Evolutionary conservation across 2,797 vertebrate species (phyloP), one percentile per base, ranked within the genome.

Genomic region (Clamator glandarius): DNA sequence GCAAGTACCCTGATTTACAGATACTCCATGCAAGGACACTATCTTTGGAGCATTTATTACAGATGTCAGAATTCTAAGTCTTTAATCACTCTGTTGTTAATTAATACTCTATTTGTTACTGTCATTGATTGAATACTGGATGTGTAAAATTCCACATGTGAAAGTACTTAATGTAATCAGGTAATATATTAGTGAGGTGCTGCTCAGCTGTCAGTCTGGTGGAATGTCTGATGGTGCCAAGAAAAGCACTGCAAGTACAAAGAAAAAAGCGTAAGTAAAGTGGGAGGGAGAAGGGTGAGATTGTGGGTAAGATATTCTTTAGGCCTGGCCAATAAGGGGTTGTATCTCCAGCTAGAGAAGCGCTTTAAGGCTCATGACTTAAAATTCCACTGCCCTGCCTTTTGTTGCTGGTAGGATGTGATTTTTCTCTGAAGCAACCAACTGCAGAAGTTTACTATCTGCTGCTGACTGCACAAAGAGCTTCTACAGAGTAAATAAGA

Each of bases 21-120:
- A 93, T 93, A 57, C 84, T 63, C 42, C 8, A 5, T 16, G 57
- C 54, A 63, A 67, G 2, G 81, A 75, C 81, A 15, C 81, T 91
- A 3, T 94, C 93, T 84, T 90, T 55, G 36, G 75, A 61, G n/a
- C 46, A 89, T 95, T 96, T 87, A 69, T 95, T 96, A 82, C 73
- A 88, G 36, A 70, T 67, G 73, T 89, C 18, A 2, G 85, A 73
- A 89, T 92, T 46, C 52, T 24, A 21, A 91, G 87, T 77, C 90
- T 95, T 94, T 95, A 96, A 97, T 96, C 89, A 76, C 67, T 15
- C 8, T 12, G 55, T 46, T 87, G 67, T 76, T 96, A 91, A 93
- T 96, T 97, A 96, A 97, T 96, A 46, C 87, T 52, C 76, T 80
- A 52, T 95, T 97, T 95, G 92, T 95, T 90, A 72, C 81, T 90